These are phyloP conservation scores for Amorpha juglandis DNA, from an alignment of 2,888 invertebrate species.

Conservation along the genomic window DNA sequence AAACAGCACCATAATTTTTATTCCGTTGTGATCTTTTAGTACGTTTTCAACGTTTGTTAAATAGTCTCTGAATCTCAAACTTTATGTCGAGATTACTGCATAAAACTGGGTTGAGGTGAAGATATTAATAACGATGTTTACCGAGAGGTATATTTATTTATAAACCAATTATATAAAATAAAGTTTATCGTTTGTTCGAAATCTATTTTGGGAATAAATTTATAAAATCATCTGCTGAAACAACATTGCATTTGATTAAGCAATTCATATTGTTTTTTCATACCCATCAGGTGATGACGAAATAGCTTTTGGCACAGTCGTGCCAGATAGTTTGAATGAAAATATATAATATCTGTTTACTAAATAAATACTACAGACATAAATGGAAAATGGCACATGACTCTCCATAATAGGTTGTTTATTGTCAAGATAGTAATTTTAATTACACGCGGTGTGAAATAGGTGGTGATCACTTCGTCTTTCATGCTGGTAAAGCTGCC, in stretches of 20 bases:
- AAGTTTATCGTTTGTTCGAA: not conserved
- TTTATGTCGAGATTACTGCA: slow-evolving; percentile 2
- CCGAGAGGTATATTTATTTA: not conserved
- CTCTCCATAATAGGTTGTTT: not conserved
- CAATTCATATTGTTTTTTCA: not conserved
- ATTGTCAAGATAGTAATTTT: not conserved
- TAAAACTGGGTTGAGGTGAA: not conserved
- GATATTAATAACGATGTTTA: slow-evolving; percentile 5
- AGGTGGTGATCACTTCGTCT: too few relatives aligned
- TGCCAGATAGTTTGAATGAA: slow-evolving; percentile 14
- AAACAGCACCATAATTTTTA: slow-evolving; percentile 12
- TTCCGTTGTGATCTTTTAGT: slow-evolving; percentile 17
- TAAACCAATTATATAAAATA: not conserved
- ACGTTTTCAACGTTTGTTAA: slow-evolving; percentile 1
- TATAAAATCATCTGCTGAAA: not conserved
- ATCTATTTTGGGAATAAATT: not conserved
- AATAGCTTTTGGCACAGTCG: slow-evolving; percentile 15
- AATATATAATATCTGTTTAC: slow-evolving; percentile 15
- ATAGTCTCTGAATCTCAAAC: not conserved
- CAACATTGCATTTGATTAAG: not conserved
- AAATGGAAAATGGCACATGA: not conserved
- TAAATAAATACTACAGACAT: not conserved
- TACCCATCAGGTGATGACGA: slow-evolving; percentile 3
- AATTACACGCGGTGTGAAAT: too few relatives aligned
- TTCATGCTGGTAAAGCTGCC: too few relatives aligned